Conservation (phyloP, 2,888 invertebrate species). For the Drosophila ochracea region DNA sequence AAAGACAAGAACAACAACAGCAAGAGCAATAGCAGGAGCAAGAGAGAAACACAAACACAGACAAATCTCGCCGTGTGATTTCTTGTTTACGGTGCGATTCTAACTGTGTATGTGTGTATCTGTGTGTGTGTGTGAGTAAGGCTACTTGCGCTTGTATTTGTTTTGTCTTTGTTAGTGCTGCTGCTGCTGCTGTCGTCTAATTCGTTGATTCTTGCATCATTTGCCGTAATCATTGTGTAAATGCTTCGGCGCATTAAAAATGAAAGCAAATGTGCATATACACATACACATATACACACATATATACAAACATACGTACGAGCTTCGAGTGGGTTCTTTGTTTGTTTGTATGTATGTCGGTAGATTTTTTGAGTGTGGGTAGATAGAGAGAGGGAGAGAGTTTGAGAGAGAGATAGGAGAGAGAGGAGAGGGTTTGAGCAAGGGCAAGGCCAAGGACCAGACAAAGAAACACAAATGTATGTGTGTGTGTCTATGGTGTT, state of each 20-base stretch:
- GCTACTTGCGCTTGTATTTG: conserved; percentile 19
- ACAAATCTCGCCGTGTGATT: conserved; percentile 63
- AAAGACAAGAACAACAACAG: conserved; percentile 23
- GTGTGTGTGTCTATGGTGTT: not conserved
- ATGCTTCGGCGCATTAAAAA: conserved; percentile 64
- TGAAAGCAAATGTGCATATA: conserved; percentile 62
- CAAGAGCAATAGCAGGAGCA: not conserved
- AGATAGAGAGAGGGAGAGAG: not conserved
- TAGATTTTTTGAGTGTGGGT: conserved; percentile 6
- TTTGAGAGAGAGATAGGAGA: not conserved
- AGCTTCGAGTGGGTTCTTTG: conserved; percentile 25
- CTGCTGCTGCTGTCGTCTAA: conserved; percentile 45
- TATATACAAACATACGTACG: not conserved
- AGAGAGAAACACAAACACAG: conserved; percentile 7
- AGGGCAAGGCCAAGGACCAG: conserved; percentile 73
- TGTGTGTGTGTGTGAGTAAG: conserved; percentile 27
- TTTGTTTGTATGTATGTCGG: conserved; percentile 3
- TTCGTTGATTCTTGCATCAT: conserved; percentile 75
- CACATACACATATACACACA: conserved; percentile 13
- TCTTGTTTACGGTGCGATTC: conserved; percentile 71
- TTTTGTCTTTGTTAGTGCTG: conserved; percentile 36
- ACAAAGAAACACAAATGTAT: conserved; percentile 55
- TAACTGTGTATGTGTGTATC: conserved; percentile 14
- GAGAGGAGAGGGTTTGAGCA: not conserved
- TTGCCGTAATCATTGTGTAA: conserved; percentile 73